Percentiles rank a stretch among this genome's conserved stretches.
Evolutionary conservation across 2,113 vertebrate genomes (phyloP).

Genomic region (Crotalus helleri): DNA sequence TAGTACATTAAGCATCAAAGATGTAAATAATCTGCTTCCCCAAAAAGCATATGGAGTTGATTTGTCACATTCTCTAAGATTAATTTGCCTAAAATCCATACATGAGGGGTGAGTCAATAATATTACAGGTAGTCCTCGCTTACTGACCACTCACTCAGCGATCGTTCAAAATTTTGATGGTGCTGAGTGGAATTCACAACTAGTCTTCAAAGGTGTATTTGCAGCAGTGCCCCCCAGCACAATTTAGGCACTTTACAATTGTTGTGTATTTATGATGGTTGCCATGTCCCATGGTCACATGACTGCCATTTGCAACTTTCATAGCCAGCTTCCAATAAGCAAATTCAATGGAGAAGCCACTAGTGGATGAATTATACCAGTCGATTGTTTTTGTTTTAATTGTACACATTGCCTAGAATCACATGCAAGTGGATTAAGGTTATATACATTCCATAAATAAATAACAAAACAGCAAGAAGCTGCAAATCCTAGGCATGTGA

Average conservation of each 20-base stretch:
- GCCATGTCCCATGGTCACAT: not conserved
- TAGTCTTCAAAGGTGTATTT: no score
- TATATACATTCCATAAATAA: not conserved
- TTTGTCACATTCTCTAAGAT: not conserved
- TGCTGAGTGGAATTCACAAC: no score
- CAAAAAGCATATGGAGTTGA: not conserved
- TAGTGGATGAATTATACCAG: not conserved
- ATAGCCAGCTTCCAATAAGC: not conserved
- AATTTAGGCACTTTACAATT: no score
- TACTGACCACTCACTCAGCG: no score
- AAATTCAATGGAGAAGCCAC: not conserved
- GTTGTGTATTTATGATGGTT: not conserved
- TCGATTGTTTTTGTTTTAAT: not conserved
- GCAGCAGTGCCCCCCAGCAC: no score
- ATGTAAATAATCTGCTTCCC: not conserved
- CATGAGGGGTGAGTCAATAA: not conserved
- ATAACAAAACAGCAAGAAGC: not conserved
- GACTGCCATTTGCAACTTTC: not conserved
- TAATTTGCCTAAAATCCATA: not conserved
- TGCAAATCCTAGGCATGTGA: not conserved
- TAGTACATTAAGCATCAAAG: not conserved
- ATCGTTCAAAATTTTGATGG: no score
- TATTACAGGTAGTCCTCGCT: no score
- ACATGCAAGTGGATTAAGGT: not conserved
- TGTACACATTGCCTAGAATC: not conserved